Evolutionary conservation across 2,797 vertebrate genomes (phyloP), one percentile per base, ranked within the genome.

Genomic region (Gorsachius magnificus): DNA sequence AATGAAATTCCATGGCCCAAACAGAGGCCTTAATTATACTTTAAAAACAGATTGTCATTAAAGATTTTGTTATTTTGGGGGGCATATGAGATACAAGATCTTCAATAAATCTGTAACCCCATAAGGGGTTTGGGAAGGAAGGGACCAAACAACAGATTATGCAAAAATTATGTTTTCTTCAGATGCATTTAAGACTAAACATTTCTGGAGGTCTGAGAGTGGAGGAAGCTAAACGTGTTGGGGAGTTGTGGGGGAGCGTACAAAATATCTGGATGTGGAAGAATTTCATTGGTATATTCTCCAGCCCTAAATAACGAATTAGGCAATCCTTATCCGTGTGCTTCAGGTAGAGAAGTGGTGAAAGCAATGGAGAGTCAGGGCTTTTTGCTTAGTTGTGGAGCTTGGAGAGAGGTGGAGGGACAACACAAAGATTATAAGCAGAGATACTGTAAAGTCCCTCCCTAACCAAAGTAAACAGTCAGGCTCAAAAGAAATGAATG

Each of bases 1-100:
- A 93, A 61, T 81, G 64, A 89, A 95, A 91, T 92, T 88, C 92
- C 94, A 75, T 45, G 25, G 64, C 56, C 94, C 72, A 79, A 85
- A 63, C 28, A 87, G 69, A 89, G 89, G 43, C 35, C 76, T 66
- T 74, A 85, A 88, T 33, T 79, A 65, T 53, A 57, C 50, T 72
- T 95, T 43, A 60, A 86, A 93, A 96, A 78, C 33, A 51, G 64
- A 81, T 31, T 93, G 19, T 33, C 54, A 68, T 46, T 71, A 84
- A 65, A 53, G 22, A 65, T 48, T 87, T 69, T 81, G 20, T 51
- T 76, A 41, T 70, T 84, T 87, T 66, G 26, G 29, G 16, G 38
- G 36, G 18, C 50, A 48, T 54, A 48, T 13, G 48, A 86, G 21
- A 74, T 56, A 76, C 26, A 26, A 61, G 81, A 33, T 29, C 26